Evolutionary conservation across 1,140 invertebrate genomes (phyloP), one percentile per base, ranked within the genome.

Genomic region (Anastatus disparis): DNA sequence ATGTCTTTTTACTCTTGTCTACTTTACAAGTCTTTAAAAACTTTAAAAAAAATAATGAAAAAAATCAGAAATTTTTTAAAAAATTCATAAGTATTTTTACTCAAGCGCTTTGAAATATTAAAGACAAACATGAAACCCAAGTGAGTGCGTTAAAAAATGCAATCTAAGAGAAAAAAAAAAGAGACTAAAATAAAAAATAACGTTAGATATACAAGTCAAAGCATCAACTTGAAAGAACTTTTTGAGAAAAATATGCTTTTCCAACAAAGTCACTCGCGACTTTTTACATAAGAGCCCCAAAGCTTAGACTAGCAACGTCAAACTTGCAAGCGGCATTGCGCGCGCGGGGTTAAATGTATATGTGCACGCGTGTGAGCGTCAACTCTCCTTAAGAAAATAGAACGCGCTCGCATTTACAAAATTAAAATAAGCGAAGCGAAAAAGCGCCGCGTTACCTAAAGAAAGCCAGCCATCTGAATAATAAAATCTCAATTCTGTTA

Each of bases 401-500:
- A 59, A 24, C 72, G 68, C 58, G n/a, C n/a, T n/a, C n/a, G 69
- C 71, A 72, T 48, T 61, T 58, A 38, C 50, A 29, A 65, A 72
- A 69, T 68, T 61, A 58, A 59, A 67, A 61, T 58, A 63, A 74
- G 53, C 56, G 42, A 40, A 64, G 46, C 50, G 61, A 48, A 46
- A 56, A 59, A 46, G 46, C 58, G 44, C 44, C 17, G 56, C 46
- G 55, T n/a, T n/a, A n/a, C 44, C 35, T 13, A 53, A 52, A 69
- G 58, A 31, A 61, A 52, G 56, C 53, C 56, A 68, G 46, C 66
- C 56, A 61, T 69, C 56, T 61, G 66, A 61, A 69, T 69, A 69
- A 61, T 61, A 69, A 63, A 70, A 70, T 70, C 59, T 70, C 46
- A 70, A 70, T 70, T 56, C 55, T 40, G 68, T 70, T 70, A 58